phyloP scores from a whole-genome alignment of 2,113 vertebrate species.

The Athene noctua region DNA sequence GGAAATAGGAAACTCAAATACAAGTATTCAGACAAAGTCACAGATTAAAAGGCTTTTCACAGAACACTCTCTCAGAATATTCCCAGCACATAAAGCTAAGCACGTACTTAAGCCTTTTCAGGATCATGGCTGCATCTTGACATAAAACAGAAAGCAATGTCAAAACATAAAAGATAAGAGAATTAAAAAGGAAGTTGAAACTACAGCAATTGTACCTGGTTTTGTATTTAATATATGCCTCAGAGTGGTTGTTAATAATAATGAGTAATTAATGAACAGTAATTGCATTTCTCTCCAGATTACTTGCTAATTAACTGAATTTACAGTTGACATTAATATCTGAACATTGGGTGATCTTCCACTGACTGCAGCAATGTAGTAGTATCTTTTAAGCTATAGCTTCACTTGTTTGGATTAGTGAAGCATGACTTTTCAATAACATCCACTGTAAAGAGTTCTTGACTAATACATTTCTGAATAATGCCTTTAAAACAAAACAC shows the following conservation, averaged over 20 bases:
- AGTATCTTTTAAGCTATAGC: not conserved
- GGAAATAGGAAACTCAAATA: not conserved
- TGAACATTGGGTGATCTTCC: not conserved
- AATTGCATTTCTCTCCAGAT: slow-evolving; percentile 11
- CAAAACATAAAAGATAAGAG: not conserved
- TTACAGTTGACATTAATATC: not conserved
- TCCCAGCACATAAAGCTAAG: not conserved
- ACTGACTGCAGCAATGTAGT: not conserved
- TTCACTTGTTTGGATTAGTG: not conserved
- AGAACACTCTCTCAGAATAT: not conserved
- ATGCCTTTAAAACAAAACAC: not conserved
- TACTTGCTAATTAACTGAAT: slow-evolving; percentile 30
- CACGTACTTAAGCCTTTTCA: not conserved
- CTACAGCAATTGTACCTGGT: not conserved
- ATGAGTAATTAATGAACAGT: not conserved
- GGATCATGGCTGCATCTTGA: not conserved
- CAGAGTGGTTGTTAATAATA: not conserved
- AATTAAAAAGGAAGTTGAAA: not conserved
- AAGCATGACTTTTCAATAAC: not conserved
- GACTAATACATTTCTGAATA: not conserved
- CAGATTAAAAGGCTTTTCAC: not conserved
- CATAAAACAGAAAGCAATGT: not conserved
- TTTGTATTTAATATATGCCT: not conserved
- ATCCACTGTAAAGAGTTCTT: not conserved
- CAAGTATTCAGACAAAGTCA: not conserved